These are phyloP conservation scores for Anableps anableps DNA, from an alignment of 2,797 vertebrate species.

Conservation along the genomic window DNA sequence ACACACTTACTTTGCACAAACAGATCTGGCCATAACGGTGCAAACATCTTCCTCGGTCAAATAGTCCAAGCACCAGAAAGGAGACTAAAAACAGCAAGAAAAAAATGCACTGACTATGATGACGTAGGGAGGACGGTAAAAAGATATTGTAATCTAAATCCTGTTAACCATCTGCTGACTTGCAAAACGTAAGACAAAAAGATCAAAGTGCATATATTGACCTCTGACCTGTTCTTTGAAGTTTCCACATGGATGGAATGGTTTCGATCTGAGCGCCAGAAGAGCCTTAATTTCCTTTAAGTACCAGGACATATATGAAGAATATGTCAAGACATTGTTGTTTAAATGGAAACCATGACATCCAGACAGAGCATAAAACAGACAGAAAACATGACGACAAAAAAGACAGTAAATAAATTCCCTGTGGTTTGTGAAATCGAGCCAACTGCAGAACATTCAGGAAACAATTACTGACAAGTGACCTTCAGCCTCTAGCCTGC, in stretches of 20 bases:
- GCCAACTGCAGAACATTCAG: neutral
- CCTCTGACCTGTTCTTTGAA: constrained; percentile 85
- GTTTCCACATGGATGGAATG: constrained; percentile 80
- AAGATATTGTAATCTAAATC: neutral
- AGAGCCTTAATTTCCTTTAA: constrained; percentile 92
- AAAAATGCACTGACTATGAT: neutral
- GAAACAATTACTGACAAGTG: neutral
- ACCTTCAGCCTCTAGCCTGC: neutral
- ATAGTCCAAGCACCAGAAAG: constrained; percentile 92
- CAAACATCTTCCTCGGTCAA: constrained; percentile 90
- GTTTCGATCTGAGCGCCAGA: constrained; percentile 87
- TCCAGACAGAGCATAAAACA: neutral
- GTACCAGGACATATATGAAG: constrained; percentile 8
- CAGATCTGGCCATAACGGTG: constrained; percentile 91
- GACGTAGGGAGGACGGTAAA: neutral
- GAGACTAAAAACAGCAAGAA: constrained; percentile 80
- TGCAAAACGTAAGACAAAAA: neutral
- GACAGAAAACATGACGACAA: neutral
- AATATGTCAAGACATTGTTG: neutral
- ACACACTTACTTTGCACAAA: constrained; percentile 94
- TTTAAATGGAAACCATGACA: neutral
- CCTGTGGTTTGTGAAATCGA: neutral
- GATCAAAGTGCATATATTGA: neutral
- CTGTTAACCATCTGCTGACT: neutral
- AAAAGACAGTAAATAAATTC: neutral